phyloP scores from a whole-genome alignment of 2,113 vertebrate genomes.

The Nycticorax nycticorax region DNA sequence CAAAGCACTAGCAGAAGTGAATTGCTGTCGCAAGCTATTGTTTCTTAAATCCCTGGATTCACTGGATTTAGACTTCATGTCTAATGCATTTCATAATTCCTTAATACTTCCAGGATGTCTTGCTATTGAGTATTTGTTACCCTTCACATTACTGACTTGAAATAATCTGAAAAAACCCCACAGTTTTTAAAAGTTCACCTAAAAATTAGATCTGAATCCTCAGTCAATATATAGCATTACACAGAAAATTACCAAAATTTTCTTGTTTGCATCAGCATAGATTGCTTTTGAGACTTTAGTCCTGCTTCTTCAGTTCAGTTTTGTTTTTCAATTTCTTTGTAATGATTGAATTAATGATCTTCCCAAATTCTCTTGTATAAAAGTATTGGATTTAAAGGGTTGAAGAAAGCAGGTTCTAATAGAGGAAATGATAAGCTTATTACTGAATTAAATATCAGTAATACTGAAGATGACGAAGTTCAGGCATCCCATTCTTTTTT shows the following conservation, averaged over 20 bases:
- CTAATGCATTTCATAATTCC: slow-evolving; percentile 26
- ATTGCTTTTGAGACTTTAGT: not conserved
- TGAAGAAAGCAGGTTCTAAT: slow-evolving; percentile 3
- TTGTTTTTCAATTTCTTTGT: not conserved
- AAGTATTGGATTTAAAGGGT: slow-evolving; percentile 6
- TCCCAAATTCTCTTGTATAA: not conserved
- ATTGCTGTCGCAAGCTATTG: slow-evolving; percentile 4
- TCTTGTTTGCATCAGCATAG: slow-evolving; percentile 4
- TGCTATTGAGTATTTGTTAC: not conserved
- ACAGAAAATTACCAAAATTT: not conserved
- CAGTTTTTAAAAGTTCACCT: not conserved
- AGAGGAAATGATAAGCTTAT: slow-evolving; percentile 20
- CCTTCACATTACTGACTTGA: not conserved
- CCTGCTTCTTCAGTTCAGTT: not conserved
- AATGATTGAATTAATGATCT: slow-evolving; percentile 11
- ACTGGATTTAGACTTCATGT: not conserved
- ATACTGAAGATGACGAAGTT: not conserved
- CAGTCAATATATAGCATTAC: not conserved
- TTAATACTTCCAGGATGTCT: not conserved
- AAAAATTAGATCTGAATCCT: not conserved
- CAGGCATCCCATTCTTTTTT: not conserved
- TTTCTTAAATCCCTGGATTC: slow-evolving; percentile 17
- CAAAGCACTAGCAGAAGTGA: not conserved
- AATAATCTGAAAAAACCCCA: not conserved
- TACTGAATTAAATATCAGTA: slow-evolving; percentile 24